Evolutionary conservation across 2,113 vertebrate species (phyloP).

Genomic region (Miniopterus natalensis): DNA sequence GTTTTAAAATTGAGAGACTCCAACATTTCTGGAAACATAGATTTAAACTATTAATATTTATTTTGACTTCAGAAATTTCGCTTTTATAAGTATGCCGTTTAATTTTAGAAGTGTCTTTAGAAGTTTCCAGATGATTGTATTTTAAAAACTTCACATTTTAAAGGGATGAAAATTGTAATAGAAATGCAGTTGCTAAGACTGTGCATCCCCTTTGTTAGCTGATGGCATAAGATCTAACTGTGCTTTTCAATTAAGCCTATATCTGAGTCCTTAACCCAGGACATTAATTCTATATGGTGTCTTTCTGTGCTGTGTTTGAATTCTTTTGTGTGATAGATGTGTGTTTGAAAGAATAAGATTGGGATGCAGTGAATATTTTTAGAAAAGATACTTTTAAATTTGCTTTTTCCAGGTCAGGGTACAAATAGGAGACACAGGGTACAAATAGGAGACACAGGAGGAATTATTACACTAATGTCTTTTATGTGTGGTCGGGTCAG

Average conservation of each 20-base stretch:
- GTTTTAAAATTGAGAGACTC: neutral
- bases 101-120: constrained; percentile 67
- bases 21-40: constrained; percentile 54
- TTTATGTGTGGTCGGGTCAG: neutral
- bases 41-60: constrained; percentile 58
- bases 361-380: neutral
- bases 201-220: neutral
- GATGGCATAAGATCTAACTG: neutral
- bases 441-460: neutral
- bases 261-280: neutral
- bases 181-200: neutral
- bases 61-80: constrained; percentile 64
- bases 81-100: constrained; percentile 60
- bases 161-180: constrained; percentile 44
- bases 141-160: constrained; percentile 45
- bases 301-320: neutral
- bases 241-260: constrained; percentile 42
- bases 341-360: neutral
- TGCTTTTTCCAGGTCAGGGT: neutral
- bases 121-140: constrained; percentile 51
- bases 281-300: neutral
- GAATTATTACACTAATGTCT: neutral
- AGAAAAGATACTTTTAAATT: neutral
- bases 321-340: neutral
- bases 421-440: neutral